Conservation (phyloP, 2,797 vertebrate species). For the Graptemys geographica region DNA sequence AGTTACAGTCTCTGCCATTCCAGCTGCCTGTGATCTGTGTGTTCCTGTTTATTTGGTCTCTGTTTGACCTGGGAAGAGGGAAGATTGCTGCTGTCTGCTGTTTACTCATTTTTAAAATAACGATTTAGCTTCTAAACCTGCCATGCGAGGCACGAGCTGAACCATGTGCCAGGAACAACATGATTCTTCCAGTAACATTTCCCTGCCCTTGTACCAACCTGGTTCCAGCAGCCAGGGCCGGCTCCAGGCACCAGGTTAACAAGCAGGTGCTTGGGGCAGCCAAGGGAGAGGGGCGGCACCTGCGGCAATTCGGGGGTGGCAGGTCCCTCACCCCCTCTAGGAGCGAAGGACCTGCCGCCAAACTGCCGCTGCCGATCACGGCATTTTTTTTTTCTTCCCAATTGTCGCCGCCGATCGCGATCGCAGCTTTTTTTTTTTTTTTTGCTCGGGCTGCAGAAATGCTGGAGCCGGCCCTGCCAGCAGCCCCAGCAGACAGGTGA, state of each 20-base stretch:
- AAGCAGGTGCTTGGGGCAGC: too few relatives aligned
- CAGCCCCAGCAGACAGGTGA: not conserved
- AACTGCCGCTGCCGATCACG: too few relatives aligned
- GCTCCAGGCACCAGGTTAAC: too few relatives aligned
- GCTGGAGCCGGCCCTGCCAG: not conserved
- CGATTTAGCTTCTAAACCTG: not conserved
- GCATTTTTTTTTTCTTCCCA: too few relatives aligned
- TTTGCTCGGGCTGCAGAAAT: too few relatives aligned
- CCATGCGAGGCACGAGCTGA: not conserved
- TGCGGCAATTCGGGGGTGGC: too few relatives aligned
- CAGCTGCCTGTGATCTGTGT: not conserved
- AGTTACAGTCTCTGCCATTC: not conserved
- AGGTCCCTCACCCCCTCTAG: too few relatives aligned
- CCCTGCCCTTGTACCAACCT: not conserved
- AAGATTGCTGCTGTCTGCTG: not conserved
- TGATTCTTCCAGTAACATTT: not conserved
- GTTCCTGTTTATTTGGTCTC: not conserved
- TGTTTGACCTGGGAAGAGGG: not conserved
- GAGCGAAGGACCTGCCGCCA: too few relatives aligned
- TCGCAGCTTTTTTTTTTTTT: too few relatives aligned
- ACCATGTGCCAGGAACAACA: not conserved
- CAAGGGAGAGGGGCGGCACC: too few relatives aligned
- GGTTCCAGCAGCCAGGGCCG: not conserved
- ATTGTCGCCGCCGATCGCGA: too few relatives aligned
- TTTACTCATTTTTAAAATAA: not conserved